These are phyloP conservation scores for Entomobrya multifasciata DNA, from an alignment of 2,888 invertebrate species.

Conservation along the genomic window DNA sequence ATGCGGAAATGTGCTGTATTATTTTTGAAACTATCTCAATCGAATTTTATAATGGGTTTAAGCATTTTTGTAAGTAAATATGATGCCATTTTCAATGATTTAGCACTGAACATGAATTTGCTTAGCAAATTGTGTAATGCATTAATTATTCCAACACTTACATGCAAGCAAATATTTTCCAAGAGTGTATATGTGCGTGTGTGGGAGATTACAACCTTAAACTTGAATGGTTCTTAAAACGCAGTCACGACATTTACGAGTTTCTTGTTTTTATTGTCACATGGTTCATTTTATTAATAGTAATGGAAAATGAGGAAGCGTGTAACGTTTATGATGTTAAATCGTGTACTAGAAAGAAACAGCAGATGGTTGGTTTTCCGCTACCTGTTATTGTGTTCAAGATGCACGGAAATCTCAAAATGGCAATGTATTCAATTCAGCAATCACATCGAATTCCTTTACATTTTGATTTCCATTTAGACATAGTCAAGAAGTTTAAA, in stretches of 20 bases:
- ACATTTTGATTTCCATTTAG: constrained; percentile 11
- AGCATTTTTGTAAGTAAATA: too few relatives aligned
- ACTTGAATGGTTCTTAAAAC: constrained; percentile 28
- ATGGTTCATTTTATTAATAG: constrained; percentile 39
- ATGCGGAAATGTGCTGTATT: too few relatives aligned
- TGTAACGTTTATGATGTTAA: background rate
- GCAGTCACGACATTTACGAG: constrained; percentile 37
- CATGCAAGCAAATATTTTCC: background rate
- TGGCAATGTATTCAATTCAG: too few relatives aligned
- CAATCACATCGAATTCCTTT: too few relatives aligned
- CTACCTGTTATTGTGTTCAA: background rate
- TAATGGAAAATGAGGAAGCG: background rate
- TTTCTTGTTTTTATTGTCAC: constrained; percentile 11
- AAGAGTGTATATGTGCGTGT: background rate
- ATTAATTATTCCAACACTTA: constrained; percentile 11
- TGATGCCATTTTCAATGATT: too few relatives aligned
- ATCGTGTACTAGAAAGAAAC: too few relatives aligned
- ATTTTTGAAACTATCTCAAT: too few relatives aligned
- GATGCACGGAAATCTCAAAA: too few relatives aligned
- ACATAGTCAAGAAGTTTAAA: background rate
- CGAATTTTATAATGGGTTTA: too few relatives aligned
- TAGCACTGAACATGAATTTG: too few relatives aligned
- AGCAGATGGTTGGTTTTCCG: background rate
- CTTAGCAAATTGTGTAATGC: background rate
- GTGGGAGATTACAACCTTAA: constrained; percentile 17